Percentiles rank a stretch among this genome's conserved stretches.
Evolutionary conservation across 2,888 invertebrate genomes (phyloP).

Genomic region (Agrilus mali): DNA sequence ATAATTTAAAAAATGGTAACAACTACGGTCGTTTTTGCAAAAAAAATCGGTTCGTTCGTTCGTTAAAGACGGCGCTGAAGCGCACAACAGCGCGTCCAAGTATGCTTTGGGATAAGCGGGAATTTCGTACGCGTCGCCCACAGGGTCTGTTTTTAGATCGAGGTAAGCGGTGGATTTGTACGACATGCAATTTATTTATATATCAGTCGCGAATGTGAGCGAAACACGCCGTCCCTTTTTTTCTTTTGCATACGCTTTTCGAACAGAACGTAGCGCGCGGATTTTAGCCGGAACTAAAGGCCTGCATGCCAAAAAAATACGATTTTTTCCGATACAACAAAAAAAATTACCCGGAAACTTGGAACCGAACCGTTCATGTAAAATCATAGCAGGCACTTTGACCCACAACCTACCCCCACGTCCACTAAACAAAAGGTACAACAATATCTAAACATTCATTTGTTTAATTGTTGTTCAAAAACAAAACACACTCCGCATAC

Average conservation of each 20-base stretch:
- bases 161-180: conserved; percentile 27
- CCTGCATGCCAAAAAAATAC: too few species aligned
- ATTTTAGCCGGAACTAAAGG: too few species aligned
- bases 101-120: conserved; percentile 28
- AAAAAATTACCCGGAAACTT: too few species aligned
- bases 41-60: conserved; percentile 25
- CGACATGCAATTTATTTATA: conserved; percentile 17
- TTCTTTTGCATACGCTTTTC: conserved; percentile 1
- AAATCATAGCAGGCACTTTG: too few species aligned
- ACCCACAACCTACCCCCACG: too few species aligned
- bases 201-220: conserved; percentile 9
- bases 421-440: too few species aligned
- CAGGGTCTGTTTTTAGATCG: conserved; percentile 28
- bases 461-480: too few species aligned
- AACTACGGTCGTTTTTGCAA: conserved; percentile 20
- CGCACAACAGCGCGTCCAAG: conserved; percentile 27
- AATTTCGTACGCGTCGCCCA: conserved; percentile 32
- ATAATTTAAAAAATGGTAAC: conserved; percentile 5
- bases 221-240: conserved; percentile 1
- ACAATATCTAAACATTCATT: too few species aligned
- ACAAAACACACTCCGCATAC: too few species aligned
- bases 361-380: too few species aligned
- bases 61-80: conserved; percentile 24
- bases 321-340: too few species aligned
- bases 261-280: too few species aligned